Evolutionary conservation across 2,888 invertebrate genomes (phyloP).

Genomic region (Eupelmus urozonus): DNA sequence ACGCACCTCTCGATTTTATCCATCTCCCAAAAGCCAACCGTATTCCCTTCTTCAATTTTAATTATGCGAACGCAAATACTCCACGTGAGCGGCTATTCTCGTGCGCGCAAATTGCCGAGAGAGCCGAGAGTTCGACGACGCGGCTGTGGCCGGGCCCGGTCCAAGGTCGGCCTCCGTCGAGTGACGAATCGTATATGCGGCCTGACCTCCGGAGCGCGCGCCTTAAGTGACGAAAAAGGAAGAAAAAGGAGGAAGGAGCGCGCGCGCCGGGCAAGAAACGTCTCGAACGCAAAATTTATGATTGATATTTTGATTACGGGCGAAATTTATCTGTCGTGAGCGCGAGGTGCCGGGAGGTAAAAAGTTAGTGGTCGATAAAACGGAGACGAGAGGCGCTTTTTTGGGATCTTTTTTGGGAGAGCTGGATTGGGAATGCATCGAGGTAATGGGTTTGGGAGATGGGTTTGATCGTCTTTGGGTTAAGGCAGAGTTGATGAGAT

Average conservation of each 20-base stretch:
- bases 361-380: conserved; percentile 47
- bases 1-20: neutral
- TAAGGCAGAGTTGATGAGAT: too few relatives aligned
- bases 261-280: neutral
- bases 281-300: conserved; percentile 54
- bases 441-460: too few relatives aligned
- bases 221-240: conserved; percentile 55
- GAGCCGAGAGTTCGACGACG: conserved; percentile 53
- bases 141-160: too few relatives aligned
- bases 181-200: conserved; percentile 56
- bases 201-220: conserved; percentile 57
- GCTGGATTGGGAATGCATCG: too few relatives aligned
- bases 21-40: neutral
- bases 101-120: neutral
- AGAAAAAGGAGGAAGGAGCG: conserved; percentile 14
- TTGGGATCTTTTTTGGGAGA: too few relatives aligned
- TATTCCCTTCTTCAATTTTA: conserved; percentile 54
- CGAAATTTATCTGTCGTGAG: conserved; percentile 42
- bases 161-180: conserved; percentile 56
- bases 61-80: conserved; percentile 59
- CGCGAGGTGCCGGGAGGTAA: neutral
- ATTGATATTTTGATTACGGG: conserved; percentile 57
- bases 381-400: neutral
- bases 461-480: too few relatives aligned
- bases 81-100: neutral